A percentile compares a stretch with the other conserved stretches of the same genome.
Conservation (phyloP, 2,888 invertebrate species). For the Heliconius sara region DNA sequence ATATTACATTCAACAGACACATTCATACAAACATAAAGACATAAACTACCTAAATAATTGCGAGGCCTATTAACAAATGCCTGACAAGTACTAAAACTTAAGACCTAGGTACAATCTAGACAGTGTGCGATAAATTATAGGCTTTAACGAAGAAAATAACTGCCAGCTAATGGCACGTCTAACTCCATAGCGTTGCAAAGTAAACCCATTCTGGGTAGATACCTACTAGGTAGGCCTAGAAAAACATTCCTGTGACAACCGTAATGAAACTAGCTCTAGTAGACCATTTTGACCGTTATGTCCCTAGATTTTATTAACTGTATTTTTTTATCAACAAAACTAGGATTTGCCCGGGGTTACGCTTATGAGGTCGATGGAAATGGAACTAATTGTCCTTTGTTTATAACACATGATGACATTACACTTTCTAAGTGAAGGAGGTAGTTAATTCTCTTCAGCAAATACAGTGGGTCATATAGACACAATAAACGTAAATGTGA, state of each 20-base stretch:
- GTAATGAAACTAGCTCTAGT: slow-evolving; percentile 8
- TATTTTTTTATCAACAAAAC: neutral
- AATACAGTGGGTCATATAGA: no score
- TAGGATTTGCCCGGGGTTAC: no score
- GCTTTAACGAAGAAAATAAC: slow-evolving; percentile 16
- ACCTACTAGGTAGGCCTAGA: neutral
- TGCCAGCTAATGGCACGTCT: slow-evolving; percentile 5
- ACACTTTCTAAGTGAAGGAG: no score
- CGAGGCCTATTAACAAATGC: slow-evolving; percentile 16
- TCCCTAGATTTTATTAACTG: neutral
- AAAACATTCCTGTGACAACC: slow-evolving; percentile 6
- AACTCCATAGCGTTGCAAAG: slow-evolving; percentile 9
- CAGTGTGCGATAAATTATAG: slow-evolving; percentile 22
- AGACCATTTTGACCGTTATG: slow-evolving; percentile 10
- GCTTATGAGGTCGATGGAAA: no score
- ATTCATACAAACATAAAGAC: neutral
- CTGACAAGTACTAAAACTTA: slow-evolving; percentile 14
- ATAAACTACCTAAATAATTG: slow-evolving; percentile 15
- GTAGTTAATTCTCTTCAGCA: no score
- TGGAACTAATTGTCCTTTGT: no score
- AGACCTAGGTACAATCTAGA: slow-evolving; percentile 7
- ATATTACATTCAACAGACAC: neutral
- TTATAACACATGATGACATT: no score
- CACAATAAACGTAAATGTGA: no score
- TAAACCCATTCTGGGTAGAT: neutral